These are phyloP conservation scores for Harpegnathos saltator DNA, from an alignment of 1,140 invertebrate species.

Conservation along the genomic window DNA sequence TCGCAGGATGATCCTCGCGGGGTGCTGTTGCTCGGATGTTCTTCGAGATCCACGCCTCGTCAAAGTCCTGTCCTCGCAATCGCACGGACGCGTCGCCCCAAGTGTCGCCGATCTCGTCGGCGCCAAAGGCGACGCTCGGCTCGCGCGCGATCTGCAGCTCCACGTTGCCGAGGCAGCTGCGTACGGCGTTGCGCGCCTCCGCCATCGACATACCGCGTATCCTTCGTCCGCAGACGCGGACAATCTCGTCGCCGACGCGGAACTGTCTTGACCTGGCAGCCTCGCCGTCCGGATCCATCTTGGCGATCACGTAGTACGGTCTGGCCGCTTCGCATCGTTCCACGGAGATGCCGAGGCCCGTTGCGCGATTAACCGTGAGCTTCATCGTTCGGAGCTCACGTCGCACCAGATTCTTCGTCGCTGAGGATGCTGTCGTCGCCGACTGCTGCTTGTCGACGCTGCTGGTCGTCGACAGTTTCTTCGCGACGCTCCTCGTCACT, in stretches of 20 bases:
- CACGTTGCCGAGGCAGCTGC: slow-evolving; percentile 79
- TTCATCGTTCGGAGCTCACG: slow-evolving; percentile 80
- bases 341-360: slow-evolving; percentile 78
- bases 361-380: slow-evolving; percentile 68
- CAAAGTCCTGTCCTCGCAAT: slow-evolving; percentile 75
- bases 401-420: slow-evolving; percentile 67
- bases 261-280: slow-evolving; percentile 80
- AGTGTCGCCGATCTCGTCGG: slow-evolving; percentile 73
- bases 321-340: slow-evolving; percentile 78
- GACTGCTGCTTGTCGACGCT: neutral
- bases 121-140: slow-evolving; percentile 68
- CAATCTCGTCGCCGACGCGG: slow-evolving; percentile 89
- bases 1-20: no score
- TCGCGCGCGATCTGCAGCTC: slow-evolving; percentile 80
- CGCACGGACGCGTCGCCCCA: slow-evolving; percentile 74
- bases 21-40: slow-evolving; percentile 7
- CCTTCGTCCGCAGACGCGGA: slow-evolving; percentile 89
- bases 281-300: slow-evolving; percentile 77
- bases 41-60: slow-evolving; percentile 76
- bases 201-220: slow-evolving; percentile 88
- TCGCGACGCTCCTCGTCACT: slow-evolving; percentile 63
- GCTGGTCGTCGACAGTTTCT: slow-evolving; percentile 59
- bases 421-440: no score
- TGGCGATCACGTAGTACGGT: slow-evolving; percentile 81
- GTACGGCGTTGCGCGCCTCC: slow-evolving; percentile 88